A percentile compares a stretch with the other conserved stretches of the same genome.
phyloP scores from a whole-genome alignment of 2,888 invertebrate species.

The Alcis repandata region DNA sequence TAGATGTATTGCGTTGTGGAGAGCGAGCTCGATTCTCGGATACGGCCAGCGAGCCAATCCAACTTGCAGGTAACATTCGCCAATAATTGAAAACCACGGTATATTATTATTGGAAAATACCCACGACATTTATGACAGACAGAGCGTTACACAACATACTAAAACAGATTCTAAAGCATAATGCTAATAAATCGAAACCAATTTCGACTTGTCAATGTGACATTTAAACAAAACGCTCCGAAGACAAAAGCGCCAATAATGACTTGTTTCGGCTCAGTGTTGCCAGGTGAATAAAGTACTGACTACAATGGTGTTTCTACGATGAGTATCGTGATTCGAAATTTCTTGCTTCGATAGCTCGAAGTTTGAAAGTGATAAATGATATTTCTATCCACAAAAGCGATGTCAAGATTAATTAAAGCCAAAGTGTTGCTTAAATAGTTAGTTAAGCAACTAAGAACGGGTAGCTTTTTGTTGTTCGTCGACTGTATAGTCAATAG shows the following conservation, averaged over 20 bases:
- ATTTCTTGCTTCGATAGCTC: constrained; percentile 68
- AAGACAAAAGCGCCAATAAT: constrained; percentile 60
- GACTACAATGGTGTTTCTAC: constrained; percentile 58
- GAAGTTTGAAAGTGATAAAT: constrained; percentile 80
- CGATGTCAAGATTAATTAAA: constrained; percentile 85
- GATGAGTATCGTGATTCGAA: constrained; percentile 61
- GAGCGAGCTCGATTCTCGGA: constrained; percentile 69
- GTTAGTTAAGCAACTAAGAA: constrained; percentile 77
- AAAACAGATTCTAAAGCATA: constrained; percentile 32
- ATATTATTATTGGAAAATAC: constrained; percentile 63
- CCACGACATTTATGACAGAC: constrained; percentile 40
- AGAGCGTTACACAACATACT: constrained; percentile 31
- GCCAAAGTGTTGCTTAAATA: constrained; percentile 79
- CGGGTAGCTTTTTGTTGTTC: constrained; percentile 69
- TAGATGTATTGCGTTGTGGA: constrained; percentile 78
- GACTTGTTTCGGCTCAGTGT: constrained; percentile 55
- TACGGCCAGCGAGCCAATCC: constrained; percentile 73
- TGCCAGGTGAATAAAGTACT: constrained; percentile 60
- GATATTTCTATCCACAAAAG: constrained; percentile 74
- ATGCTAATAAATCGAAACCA: constrained; percentile 46
- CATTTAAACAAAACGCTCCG: constrained; percentile 54
- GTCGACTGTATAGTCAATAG: constrained; percentile 33
- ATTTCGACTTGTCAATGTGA: constrained; percentile 57
- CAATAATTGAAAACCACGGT: constrained; percentile 75
- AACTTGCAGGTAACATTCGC: constrained; percentile 69